A percentile compares a stretch with the other conserved stretches of the same genome.
Evolutionary conservation across 2,888 invertebrate genomes (phyloP).

Genomic region (Diloba caeruleocephala): DNA sequence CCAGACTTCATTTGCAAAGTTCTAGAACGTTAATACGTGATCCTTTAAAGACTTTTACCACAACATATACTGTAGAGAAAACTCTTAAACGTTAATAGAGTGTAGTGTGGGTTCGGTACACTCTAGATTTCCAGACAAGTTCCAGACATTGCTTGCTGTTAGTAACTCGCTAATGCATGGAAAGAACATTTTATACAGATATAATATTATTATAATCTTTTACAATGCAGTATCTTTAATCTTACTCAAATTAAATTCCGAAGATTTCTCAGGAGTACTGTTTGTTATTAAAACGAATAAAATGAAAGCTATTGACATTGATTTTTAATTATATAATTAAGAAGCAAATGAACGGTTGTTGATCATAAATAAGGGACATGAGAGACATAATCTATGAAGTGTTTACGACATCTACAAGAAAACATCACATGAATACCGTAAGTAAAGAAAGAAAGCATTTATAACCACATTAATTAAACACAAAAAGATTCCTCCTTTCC

Average conservation of each 20-base stretch:
- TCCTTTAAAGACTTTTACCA: constrained; percentile 14
- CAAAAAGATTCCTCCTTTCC: too few relatives aligned
- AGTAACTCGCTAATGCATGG: constrained; percentile 25
- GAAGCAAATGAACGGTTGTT: too few relatives aligned
- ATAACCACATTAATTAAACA: too few relatives aligned
- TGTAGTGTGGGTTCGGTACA: constrained; percentile 34
- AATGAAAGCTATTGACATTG: too few relatives aligned
- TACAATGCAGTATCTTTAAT: constrained; percentile 17
- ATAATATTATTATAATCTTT: constrained; percentile 34
- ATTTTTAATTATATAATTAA: too few relatives aligned
- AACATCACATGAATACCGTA: too few relatives aligned
- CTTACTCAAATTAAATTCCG: constrained; percentile 7
- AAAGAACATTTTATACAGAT: constrained; percentile 34
- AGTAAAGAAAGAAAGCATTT: too few relatives aligned
- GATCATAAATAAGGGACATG: too few relatives aligned
- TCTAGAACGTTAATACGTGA: constrained; percentile 3
- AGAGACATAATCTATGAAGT: too few relatives aligned
- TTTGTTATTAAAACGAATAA: constrained; percentile 8
- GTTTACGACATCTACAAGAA: too few relatives aligned
- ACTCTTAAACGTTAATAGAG: constrained; percentile 21
- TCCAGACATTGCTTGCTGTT: constrained; percentile 23
- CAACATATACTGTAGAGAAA: constrained; percentile 18
- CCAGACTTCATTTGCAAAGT: constrained; percentile 10
- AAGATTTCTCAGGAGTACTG: constrained; percentile 19
- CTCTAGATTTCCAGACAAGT: constrained; percentile 20